These are phyloP conservation scores for Tretioscincus oriximinensis DNA, from an alignment of 2,113 vertebrate genomes.

Conservation along the genomic window DNA sequence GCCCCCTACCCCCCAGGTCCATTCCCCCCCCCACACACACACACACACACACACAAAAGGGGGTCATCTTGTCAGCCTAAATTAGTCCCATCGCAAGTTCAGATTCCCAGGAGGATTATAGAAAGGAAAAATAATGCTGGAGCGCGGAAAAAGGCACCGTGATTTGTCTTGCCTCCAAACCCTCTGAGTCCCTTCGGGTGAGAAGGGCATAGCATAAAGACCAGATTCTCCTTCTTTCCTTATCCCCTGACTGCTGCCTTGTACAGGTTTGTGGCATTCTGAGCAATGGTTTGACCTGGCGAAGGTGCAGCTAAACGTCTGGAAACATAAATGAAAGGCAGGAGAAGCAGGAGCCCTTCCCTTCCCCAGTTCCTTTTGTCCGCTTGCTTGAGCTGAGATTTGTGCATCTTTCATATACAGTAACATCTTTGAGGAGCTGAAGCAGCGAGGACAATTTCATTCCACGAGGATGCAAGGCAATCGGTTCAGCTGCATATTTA, in stretches of 20 bases:
- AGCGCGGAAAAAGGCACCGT: too few species aligned
- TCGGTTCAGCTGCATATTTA: background rate
- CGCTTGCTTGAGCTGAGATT: background rate
- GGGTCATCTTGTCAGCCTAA: too few species aligned
- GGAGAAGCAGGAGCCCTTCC: background rate
- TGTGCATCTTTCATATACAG: background rate
- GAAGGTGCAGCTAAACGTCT: background rate
- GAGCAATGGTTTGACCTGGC: background rate
- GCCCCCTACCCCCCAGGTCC: too few species aligned
- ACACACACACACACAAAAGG: too few species aligned
- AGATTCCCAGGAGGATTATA: too few species aligned
- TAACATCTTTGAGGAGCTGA: background rate
- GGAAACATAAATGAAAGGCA: background rate
- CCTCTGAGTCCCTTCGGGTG: too few species aligned
- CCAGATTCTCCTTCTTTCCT: background rate
- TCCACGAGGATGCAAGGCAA: slow-evolving; percentile 10
- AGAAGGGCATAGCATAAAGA: too few species aligned
- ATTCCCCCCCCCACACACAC: too few species aligned
- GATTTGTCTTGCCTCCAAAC: background rate
- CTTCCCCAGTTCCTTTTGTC: background rate
- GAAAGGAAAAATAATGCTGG: background rate
- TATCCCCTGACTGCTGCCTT: background rate
- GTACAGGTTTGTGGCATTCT: background rate
- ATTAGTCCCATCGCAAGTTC: too few species aligned
- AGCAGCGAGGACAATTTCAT: rapidly evolving